phyloP scores from a whole-genome alignment of 2,888 invertebrate species.

The Hedya salicella region DNA sequence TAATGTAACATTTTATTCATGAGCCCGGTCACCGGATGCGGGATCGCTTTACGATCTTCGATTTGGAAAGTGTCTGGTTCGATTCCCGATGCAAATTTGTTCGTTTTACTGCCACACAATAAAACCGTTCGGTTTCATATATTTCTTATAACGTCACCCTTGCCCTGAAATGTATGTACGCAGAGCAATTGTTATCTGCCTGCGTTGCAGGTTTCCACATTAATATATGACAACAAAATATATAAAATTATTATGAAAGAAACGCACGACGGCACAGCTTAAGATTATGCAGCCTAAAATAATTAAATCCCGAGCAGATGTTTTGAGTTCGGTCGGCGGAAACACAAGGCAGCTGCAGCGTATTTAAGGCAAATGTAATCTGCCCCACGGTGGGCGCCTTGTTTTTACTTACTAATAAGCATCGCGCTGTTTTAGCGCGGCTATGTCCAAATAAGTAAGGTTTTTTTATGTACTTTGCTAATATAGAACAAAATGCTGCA shows the following conservation, averaged over 20 bases:
- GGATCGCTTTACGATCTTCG: conserved; percentile 77
- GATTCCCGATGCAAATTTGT: conserved; percentile 74
- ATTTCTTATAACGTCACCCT: conserved; percentile 52
- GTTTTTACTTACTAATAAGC: conserved; percentile 42
- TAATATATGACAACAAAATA: background rate
- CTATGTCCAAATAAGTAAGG: conserved; percentile 17
- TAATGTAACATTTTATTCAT: conserved; percentile 69
- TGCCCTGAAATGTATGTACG: conserved; percentile 61
- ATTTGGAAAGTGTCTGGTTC: conserved; percentile 73
- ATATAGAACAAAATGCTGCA: background rate
- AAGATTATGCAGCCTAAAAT: conserved; percentile 38
- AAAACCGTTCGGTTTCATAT: conserved; percentile 71
- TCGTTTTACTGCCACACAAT: conserved; percentile 71
- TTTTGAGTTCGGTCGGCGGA: conserved; percentile 47
- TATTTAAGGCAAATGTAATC: conserved; percentile 56
- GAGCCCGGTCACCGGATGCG: conserved; percentile 65
- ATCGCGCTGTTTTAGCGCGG: conserved; percentile 11
- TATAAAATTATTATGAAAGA: conserved; percentile 3
- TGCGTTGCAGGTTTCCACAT: conserved; percentile 45
- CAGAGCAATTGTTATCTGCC: conserved; percentile 64
- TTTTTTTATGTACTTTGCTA: conserved; percentile 7
- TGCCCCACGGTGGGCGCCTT: conserved; percentile 59
- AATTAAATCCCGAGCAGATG: conserved; percentile 40
- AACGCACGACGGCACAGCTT: conserved; percentile 2
- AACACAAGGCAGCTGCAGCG: conserved; percentile 56